phyloP scores from a whole-genome alignment of 1,140 invertebrate species.

The Diploscapter pachys region DNA sequence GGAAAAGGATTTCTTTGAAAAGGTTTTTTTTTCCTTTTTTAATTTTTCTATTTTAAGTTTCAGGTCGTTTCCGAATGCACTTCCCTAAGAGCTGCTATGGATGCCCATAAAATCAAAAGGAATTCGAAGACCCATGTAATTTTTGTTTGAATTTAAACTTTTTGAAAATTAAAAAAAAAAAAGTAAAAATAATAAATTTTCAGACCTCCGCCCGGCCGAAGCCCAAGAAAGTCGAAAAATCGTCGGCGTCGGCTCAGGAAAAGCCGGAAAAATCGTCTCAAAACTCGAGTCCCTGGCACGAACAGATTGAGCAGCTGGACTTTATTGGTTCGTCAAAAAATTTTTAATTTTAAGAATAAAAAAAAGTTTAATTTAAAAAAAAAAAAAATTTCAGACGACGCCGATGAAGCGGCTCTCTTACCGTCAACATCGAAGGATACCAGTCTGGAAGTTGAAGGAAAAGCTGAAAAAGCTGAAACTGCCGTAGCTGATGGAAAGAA shows the following conservation, averaged over 20 bases:
- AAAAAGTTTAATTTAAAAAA: neutral
- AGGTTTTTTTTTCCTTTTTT: constrained; percentile 2
- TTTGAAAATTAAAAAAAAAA: too few relatives aligned
- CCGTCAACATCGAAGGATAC: neutral
- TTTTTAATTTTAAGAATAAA: too few relatives aligned
- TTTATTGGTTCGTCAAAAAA: constrained; percentile 13
- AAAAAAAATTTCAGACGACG: constrained; percentile 13
- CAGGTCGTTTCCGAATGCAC: constrained; percentile 15
- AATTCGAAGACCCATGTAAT: too few relatives aligned
- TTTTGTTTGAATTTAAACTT: too few relatives aligned
- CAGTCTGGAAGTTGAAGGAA: too few relatives aligned
- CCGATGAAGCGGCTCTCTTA: constrained; percentile 2
- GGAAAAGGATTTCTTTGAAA: constrained; percentile 14
- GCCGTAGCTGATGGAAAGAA: neutral
- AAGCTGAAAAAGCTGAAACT: neutral
- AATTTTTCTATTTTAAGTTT: neutral
- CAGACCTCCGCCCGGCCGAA: too few relatives aligned
- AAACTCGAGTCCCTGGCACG: constrained; percentile 21
- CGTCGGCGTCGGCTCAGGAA: constrained; percentile 5
- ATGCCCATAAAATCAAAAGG: too few relatives aligned
- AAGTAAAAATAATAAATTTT: too few relatives aligned
- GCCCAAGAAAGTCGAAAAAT: constrained; percentile 3
- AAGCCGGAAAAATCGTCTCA: constrained; percentile 7
- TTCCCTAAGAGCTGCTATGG: constrained; percentile 8
- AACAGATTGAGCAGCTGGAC: constrained; percentile 23